Base-by-base conservation (phyloP, 2,797 vertebrate genomes). In the Tragelaphus eurycerus region DNA sequence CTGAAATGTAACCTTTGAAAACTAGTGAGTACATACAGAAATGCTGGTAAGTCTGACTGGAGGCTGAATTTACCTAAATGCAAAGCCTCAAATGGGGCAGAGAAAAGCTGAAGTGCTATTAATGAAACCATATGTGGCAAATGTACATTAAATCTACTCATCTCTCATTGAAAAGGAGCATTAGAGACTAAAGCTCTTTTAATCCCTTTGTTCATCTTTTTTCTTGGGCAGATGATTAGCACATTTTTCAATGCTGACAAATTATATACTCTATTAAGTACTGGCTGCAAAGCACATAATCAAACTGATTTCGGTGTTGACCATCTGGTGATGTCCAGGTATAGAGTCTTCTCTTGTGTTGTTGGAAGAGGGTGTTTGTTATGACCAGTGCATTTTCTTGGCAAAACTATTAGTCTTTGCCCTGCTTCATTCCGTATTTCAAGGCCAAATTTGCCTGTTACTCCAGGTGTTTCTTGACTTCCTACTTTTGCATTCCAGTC, bases 231-330 rank as follows among this genome's bases (percentile, higher is more conserved):
- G 31, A 89, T 78, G 52, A 96, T 60, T 89, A 95, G 34, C 38
- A 87, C 29, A 93, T 67, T 96, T 96, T 92, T 96, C 74, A 96
- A 97, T 59, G 78, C 60, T 89, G 55, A 94, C 31, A 93, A 93
- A 82, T 76, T 83, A 59, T 8, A 79, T 31, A 91, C 38, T 93
- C 46, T 71, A 25, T 38, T 90, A 96, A 92, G 23, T 50, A 97
- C 0, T 48, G n/a, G 38, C 43, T 43, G 43, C 43, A 43, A 43
- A 43, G 43, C 6, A 43, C 43, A 43, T 43, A 43, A 43, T 43
- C 43, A 43, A 43, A 43, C 43, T 43, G 43, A 43, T 43, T 43
- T 43, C 43, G 43, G 43, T 43, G 43, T 43, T 43, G 43, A 43
- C 43, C 6, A 43, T 43, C 43, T 43, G 43, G 43, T 43, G 43